Evolutionary conservation across 2,888 invertebrate species (phyloP).

Genomic region (Tridacna crocea): DNA sequence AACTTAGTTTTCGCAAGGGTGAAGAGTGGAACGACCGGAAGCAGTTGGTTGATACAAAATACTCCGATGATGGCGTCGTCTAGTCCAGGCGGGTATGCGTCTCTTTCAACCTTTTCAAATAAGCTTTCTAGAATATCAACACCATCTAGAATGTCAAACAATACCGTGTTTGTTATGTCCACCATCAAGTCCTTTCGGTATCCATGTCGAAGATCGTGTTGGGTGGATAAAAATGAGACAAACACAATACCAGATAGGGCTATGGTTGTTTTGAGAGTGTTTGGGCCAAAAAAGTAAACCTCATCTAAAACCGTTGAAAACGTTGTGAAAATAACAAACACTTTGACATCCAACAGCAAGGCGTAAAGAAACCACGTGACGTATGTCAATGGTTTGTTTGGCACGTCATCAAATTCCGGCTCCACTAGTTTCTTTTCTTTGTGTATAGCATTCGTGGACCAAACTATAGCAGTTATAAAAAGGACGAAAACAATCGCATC

Average conservation of each 20-base stretch:
- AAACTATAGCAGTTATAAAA: slow-evolving; percentile 76
- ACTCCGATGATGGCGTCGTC: slow-evolving; percentile 85
- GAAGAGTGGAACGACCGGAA: slow-evolving; percentile 86
- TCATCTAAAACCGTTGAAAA: slow-evolving; percentile 77
- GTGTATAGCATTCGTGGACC: slow-evolving; percentile 36
- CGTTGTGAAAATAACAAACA: slow-evolving; percentile 85
- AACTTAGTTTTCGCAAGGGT: slow-evolving; percentile 85
- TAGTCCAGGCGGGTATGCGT: slow-evolving; percentile 75
- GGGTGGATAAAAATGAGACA: slow-evolving; percentile 86
- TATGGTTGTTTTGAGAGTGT: slow-evolving; percentile 79
- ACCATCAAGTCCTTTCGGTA: slow-evolving; percentile 85
- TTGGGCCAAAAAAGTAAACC: slow-evolving; percentile 85
- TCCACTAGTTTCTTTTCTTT: slow-evolving; percentile 25
- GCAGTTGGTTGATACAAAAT: slow-evolving; percentile 86
- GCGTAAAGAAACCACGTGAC: slow-evolving; percentile 86
- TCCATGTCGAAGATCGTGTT: slow-evolving; percentile 85
- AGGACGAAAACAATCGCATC: slow-evolving; percentile 83
- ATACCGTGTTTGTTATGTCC: slow-evolving; percentile 85
- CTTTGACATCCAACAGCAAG: slow-evolving; percentile 85
- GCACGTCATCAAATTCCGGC: slow-evolving; percentile 2
- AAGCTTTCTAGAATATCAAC: slow-evolving; percentile 86
- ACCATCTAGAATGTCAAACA: slow-evolving; percentile 87
- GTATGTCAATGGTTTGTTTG: slow-evolving; percentile 83
- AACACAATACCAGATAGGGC: slow-evolving; percentile 86
- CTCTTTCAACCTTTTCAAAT: slow-evolving; percentile 78